These are phyloP conservation scores for Rousettus leschenaultii DNA, from an alignment of 2,113 vertebrate species.

Conservation along the genomic window DNA sequence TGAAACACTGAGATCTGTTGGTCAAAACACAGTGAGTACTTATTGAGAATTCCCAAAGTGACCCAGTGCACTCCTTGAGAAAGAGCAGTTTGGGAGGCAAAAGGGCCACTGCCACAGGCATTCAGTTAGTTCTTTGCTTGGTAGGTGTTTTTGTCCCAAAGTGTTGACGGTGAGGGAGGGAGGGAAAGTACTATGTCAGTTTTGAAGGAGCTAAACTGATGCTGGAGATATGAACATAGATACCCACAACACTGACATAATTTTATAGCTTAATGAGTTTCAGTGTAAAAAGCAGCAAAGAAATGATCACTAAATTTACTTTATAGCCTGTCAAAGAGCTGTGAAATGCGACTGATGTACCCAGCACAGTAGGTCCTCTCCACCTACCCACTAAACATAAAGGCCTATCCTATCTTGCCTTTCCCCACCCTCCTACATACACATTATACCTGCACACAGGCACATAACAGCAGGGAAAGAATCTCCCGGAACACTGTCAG, in stretches of 20 bases:
- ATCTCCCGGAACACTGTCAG: slow-evolving; percentile 53
- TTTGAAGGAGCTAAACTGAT: not conserved
- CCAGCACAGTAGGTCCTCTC: not conserved
- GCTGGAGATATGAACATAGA: not conserved
- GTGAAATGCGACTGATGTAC: not conserved
- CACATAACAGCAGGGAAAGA: slow-evolving; percentile 36
- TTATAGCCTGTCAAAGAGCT: slow-evolving; percentile 12
- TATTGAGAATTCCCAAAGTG: not conserved
- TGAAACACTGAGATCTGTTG: not conserved
- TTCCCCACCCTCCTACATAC: not conserved
- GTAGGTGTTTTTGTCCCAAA: not conserved
- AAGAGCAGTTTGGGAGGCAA: not conserved
- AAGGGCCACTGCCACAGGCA: not conserved
- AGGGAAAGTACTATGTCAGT: not conserved
- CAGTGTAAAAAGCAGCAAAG: slow-evolving; percentile 13
- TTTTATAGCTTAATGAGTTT: slow-evolving; percentile 15
- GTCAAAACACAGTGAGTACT: not conserved
- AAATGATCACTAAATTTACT: slow-evolving; percentile 26
- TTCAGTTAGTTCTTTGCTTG: not conserved
- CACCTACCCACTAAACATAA: slow-evolving; percentile 22
- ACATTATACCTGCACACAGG: slow-evolving; percentile 41
- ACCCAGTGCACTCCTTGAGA: not conserved
- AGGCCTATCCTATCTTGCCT: slow-evolving; percentile 16
- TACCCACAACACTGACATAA: not conserved
- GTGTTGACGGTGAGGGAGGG: not conserved